phyloP scores from a whole-genome alignment of 2,797 vertebrate genomes.

The Hephaestus fuliginosus region DNA sequence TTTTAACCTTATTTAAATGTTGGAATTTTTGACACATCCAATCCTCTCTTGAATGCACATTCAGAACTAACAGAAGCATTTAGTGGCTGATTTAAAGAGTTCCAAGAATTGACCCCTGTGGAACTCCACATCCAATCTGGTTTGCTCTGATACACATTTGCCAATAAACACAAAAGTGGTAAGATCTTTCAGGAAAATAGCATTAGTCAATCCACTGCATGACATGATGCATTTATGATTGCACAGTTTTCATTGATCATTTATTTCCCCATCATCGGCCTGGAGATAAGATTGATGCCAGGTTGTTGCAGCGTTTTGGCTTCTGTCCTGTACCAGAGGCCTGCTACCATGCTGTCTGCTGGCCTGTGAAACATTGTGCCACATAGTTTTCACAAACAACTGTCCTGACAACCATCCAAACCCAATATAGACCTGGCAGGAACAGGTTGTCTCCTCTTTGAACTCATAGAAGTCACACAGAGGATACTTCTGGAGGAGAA shows the following conservation, averaged over 20 bases:
- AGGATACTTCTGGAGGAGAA: neutral
- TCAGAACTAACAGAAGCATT: neutral
- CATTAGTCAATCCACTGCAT: too few species aligned
- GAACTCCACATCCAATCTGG: slow-evolving; percentile 3
- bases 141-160: slow-evolving; percentile 10
- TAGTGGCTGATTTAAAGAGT: neutral
- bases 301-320: slow-evolving; percentile 23
- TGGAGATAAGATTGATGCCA: neutral
- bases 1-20: neutral
- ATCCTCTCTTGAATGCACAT: neutral
- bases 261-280: slow-evolving; percentile 27
- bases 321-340: slow-evolving; percentile 24
- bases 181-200: neutral
- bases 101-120: neutral
- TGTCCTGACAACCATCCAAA: slow-evolving; percentile 63
- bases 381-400: slow-evolving; percentile 46
- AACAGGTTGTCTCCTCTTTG: slow-evolving; percentile 48
- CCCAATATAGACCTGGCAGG: slow-evolving; percentile 61
- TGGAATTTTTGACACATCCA: neutral
- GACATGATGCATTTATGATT: neutral
- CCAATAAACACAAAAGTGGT: neutral
- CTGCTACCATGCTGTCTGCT: slow-evolving; percentile 35
- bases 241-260: slow-evolving; percentile 23
- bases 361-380: slow-evolving; percentile 53
- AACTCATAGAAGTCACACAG: slow-evolving; percentile 24